These are phyloP conservation scores for Dolichallabes microphthalmus DNA, from an alignment of 2,113 vertebrate species.

Conservation along the genomic window DNA sequence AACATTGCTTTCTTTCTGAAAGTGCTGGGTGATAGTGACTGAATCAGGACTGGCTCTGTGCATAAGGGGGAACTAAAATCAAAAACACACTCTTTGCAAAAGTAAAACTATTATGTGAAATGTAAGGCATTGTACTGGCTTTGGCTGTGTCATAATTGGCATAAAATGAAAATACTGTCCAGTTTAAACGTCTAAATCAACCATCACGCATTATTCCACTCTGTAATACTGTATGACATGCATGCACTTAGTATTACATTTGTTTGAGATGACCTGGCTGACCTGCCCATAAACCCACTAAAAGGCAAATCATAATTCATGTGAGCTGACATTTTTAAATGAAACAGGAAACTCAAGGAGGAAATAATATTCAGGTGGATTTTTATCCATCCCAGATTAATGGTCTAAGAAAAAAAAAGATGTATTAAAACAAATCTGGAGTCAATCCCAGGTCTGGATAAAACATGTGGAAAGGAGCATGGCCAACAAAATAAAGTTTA, in stretches of 20 bases:
- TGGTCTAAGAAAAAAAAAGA: neutral
- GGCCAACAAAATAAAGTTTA: neutral
- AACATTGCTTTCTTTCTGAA: neutral
- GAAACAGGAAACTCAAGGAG: neutral
- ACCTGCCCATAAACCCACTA: neutral
- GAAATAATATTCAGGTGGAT: neutral
- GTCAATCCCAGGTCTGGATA: neutral
- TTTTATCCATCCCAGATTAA: neutral
- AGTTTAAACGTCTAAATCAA: too few relatives aligned
- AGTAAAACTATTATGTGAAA: neutral
- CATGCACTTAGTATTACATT: neutral
- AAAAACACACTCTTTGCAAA: neutral
- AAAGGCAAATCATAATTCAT: neutral
- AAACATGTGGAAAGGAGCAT: neutral
- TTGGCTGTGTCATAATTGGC: slow-evolving; percentile 3
- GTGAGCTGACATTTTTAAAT: neutral
- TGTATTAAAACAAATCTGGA: neutral
- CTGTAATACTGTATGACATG: slow-evolving; percentile 20
- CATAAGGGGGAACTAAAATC: neutral
- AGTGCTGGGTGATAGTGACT: neutral
- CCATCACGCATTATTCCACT: too few relatives aligned
- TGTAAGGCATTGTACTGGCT: neutral
- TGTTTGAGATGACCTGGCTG: neutral
- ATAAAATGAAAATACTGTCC: slow-evolving; percentile 32
- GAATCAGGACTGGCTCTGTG: neutral